These are phyloP conservation scores for Chelonus formosanus DNA, from an alignment of 2,888 invertebrate genomes.

Conservation along the genomic window DNA sequence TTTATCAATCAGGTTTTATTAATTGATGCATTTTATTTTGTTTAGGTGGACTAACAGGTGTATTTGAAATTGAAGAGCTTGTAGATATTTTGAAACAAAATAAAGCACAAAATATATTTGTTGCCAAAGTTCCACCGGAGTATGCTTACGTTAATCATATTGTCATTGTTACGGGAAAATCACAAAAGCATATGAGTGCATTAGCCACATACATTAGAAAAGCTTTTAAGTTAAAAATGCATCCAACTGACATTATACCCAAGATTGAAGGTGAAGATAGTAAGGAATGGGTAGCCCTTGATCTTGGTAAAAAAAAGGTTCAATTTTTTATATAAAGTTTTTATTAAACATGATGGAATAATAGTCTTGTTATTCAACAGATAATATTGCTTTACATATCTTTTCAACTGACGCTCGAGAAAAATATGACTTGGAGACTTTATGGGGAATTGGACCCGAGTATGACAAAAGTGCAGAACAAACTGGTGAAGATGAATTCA, in stretches of 20 bases:
- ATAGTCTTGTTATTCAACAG: slow-evolving; percentile 67
- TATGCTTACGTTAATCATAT: slow-evolving; percentile 86
- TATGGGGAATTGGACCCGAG: slow-evolving; percentile 88
- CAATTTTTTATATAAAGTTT: slow-evolving; percentile 37
- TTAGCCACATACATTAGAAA: slow-evolving; percentile 79
- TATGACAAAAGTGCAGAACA: slow-evolving; percentile 76
- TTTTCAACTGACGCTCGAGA: slow-evolving; percentile 77
- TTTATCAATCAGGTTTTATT: background rate
- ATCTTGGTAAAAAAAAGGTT: slow-evolving; percentile 74
- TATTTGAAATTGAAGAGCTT: slow-evolving; percentile 88
- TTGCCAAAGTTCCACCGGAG: slow-evolving; percentile 77
- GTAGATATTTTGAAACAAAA: slow-evolving; percentile 79
- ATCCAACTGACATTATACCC: slow-evolving; percentile 73
- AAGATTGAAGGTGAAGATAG: slow-evolving; percentile 80
- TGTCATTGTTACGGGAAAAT: slow-evolving; percentile 80
- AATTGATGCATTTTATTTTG: slow-evolving; percentile 39
- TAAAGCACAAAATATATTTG: slow-evolving; percentile 83
- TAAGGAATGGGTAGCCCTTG: slow-evolving; percentile 88
- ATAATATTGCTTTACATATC: slow-evolving; percentile 91
- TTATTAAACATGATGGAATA: slow-evolving; percentile 76
- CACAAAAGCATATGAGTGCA: slow-evolving; percentile 78
- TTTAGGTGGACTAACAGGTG: slow-evolving; percentile 83
- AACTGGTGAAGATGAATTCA: slow-evolving; percentile 67
- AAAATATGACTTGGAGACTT: slow-evolving; percentile 85
- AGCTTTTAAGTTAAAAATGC: slow-evolving; percentile 78